phyloP scores from a whole-genome alignment of 2,113 vertebrate species.

The Cynocephalus volans region DNA sequence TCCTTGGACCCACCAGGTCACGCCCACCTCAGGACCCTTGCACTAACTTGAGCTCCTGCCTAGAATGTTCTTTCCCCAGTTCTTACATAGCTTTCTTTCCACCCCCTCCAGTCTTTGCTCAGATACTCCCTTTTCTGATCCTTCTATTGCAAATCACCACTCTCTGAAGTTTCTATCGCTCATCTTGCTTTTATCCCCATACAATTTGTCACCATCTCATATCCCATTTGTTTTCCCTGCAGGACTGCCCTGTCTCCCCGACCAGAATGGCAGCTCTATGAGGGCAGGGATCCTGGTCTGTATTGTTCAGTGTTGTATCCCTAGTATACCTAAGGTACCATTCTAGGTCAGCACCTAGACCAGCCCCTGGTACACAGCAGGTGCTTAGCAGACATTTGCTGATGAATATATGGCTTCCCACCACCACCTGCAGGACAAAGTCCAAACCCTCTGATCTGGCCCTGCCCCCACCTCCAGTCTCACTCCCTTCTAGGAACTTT shows the following conservation, averaged over 20 bases:
- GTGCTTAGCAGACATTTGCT: background rate
- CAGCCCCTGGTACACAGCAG: background rate
- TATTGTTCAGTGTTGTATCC: background rate
- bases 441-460: background rate
- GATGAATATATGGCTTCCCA: background rate
- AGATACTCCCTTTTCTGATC: background rate
- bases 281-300: background rate
- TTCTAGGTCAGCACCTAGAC: background rate
- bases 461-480: background rate
- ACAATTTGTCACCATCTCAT: background rate
- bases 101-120: background rate
- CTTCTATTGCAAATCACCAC: background rate
- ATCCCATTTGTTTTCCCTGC: background rate
- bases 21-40: background rate
- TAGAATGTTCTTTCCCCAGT: background rate
- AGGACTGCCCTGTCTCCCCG: background rate
- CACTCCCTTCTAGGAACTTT: background rate
- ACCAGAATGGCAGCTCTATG: background rate
- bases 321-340: background rate
- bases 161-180: background rate
- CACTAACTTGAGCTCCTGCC: background rate
- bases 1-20: background rate
- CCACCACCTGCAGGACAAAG: background rate
- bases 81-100: background rate
- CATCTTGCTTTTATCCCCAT: background rate